Base-by-base conservation (phyloP, 2,113 vertebrate genomes). In the Eidolon helvum region DNA sequence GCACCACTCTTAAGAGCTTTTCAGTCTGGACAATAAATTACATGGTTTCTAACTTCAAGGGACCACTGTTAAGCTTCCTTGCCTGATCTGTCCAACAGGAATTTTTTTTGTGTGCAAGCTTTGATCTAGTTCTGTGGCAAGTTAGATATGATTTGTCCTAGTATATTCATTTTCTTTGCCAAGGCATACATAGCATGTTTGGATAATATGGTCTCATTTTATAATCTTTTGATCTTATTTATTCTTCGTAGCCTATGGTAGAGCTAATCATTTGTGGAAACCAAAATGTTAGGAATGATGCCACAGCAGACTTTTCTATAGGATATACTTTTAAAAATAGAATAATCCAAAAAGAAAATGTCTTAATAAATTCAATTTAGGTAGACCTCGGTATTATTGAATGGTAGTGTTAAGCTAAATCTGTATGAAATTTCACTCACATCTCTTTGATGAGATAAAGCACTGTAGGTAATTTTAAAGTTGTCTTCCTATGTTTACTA, bases 171-270 rank as follows among this genome's bases (percentile, higher is more conserved):
- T 78, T 43, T 72, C 35, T 89, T 94, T 91, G 93, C 93, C 85
- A 85, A 96, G 63, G 57, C 43, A 78, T 43, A 53, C 28, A 45
- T 33, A 45, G 93, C 63, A 43, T 90, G 79, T 85, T 91, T 95
- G 92, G 72, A 93, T 59, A 91, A 82, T 57, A 74, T 63, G 66
- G 72, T 66, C 65, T 84, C 59, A 45, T 88, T 96, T 79, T 84
- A 48, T 82, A 16, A 95, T 92, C 85, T 96, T 88, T 94, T 84
- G 79, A 50, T 94, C 87, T 90, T 77, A 79, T 84, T 87, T 71
- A 71, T 93, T 83, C 53, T 87, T 87, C 61, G 35, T 86, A 68
- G 28, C 26, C 45, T 83, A 35, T 63, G 8, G 45, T 26, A 80
- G 2, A 95, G 78, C 48, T 77, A 94, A 82, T 96, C 71, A 68